These are phyloP conservation scores for Hyalella azteca DNA, from an alignment of 2,888 invertebrate species.

Conservation along the genomic window DNA sequence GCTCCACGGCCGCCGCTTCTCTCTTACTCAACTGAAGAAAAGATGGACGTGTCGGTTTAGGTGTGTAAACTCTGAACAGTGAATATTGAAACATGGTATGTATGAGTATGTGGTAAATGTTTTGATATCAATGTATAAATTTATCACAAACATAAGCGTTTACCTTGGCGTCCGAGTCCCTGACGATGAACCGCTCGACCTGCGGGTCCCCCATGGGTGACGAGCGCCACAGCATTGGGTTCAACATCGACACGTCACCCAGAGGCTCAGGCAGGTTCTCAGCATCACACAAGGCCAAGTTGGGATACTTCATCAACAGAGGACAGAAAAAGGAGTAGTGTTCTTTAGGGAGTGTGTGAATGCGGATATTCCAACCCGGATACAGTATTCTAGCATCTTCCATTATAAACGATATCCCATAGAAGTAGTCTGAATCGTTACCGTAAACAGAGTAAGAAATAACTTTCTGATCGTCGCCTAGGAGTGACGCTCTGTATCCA, in stretches of 20 bases:
- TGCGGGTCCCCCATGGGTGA: slow-evolving; percentile 42
- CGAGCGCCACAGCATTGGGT: slow-evolving; percentile 50
- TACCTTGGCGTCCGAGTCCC: slow-evolving; percentile 49
- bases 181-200: slow-evolving; percentile 48
- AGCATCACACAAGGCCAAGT: slow-evolving; percentile 32
- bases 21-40: slow-evolving; percentile 39
- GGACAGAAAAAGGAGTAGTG: background rate
- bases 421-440: slow-evolving; percentile 14
- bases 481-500: background rate
- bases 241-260: slow-evolving; percentile 38
- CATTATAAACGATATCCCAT: slow-evolving; percentile 8
- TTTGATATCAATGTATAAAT: too few relatives aligned
- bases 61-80: too few relatives aligned
- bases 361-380: slow-evolving; percentile 56
- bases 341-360: slow-evolving; percentile 52
- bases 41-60: too few relatives aligned
- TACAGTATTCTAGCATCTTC: slow-evolving; percentile 37
- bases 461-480: slow-evolving; percentile 55
- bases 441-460: slow-evolving; percentile 59
- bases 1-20: slow-evolving; percentile 44
- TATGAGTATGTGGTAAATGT: too few relatives aligned
- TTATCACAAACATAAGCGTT: too few relatives aligned
- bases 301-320: slow-evolving; percentile 23
- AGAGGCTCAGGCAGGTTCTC: slow-evolving; percentile 39
- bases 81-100: too few relatives aligned